Percentiles rank a stretch among this genome's conserved stretches.
Conservation (phyloP, 2,797 vertebrate genomes). For the Intellagama lesueurii region DNA sequence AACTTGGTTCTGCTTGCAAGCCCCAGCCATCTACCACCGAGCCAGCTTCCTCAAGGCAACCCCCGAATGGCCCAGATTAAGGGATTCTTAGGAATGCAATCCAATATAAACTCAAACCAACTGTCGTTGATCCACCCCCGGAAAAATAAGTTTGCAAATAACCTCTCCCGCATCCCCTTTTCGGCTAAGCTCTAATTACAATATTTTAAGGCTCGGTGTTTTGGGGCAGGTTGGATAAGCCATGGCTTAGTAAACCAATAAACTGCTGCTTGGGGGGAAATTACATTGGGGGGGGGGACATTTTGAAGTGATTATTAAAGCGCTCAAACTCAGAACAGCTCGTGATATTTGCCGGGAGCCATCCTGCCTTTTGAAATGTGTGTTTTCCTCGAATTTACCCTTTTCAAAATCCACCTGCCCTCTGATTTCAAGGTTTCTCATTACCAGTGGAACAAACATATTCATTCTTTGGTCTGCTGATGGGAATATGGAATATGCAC, state of each 20-base stretch:
- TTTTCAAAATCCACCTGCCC: neutral
- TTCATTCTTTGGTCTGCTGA: no score
- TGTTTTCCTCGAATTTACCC: no score
- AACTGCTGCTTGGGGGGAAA: neutral
- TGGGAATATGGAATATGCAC: no score
- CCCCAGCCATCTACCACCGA: no score
- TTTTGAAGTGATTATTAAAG: neutral
- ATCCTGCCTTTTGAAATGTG: neutral
- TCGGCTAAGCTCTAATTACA: neutral
- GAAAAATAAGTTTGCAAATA: neutral
- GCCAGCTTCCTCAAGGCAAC: no score
- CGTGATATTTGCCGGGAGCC: neutral
- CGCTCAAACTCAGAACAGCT: neutral
- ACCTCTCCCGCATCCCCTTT: neutral
- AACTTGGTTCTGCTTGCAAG: no score
- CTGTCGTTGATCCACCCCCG: neutral
- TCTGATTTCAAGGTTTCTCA: neutral
- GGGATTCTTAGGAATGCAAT: neutral
- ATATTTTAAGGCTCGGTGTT: conserved; percentile 24
- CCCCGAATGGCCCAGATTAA: neutral
- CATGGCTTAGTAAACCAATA: conserved; percentile 14
- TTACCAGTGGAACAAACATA: no score
- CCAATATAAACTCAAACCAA: neutral
- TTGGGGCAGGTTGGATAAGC: neutral
- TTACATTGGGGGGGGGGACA: neutral